Conservation (phyloP, 2,888 invertebrate genomes). For the Apamea crenata region DNA sequence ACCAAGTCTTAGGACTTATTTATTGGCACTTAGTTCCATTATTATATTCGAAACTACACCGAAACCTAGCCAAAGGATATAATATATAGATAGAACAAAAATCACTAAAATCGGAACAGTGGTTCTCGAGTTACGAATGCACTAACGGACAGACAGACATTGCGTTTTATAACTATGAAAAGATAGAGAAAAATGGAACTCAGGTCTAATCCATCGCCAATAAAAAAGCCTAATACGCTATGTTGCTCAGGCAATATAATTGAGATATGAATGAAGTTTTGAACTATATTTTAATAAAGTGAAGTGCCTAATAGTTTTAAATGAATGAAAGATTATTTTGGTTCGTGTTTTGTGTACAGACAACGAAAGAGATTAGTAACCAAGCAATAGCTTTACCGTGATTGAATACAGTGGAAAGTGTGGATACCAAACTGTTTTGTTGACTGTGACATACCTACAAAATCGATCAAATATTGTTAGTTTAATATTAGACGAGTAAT, state of each 20-base stretch:
- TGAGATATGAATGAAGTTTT: slow-evolving; percentile 29
- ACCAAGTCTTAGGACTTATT: slow-evolving; percentile 31
- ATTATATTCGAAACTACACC: background rate
- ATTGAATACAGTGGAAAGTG: background rate
- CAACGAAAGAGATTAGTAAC: slow-evolving; percentile 1
- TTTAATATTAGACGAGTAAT: slow-evolving; percentile 7
- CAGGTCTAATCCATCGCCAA: slow-evolving; percentile 19
- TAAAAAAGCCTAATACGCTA: slow-evolving; percentile 16
- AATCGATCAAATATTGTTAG: slow-evolving; percentile 2
- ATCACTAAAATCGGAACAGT: background rate
- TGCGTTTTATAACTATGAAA: background rate
- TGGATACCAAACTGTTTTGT: background rate
- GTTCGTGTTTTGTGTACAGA: slow-evolving; percentile 3
- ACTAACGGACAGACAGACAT: background rate
- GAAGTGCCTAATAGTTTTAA: slow-evolving; percentile 22
- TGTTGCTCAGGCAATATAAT: slow-evolving; percentile 9
- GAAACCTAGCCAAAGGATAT: background rate
- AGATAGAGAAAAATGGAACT: background rate
- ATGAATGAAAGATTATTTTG: slow-evolving; percentile 9
- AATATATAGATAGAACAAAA: background rate
- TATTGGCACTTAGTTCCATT: slow-evolving; percentile 45
- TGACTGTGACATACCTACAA: slow-evolving; percentile 2
- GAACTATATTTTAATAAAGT: slow-evolving; percentile 39
- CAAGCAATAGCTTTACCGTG: background rate
- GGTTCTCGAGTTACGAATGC: slow-evolving; percentile 5